phyloP scores from a whole-genome alignment of 1,140 invertebrate species.

The Drosophila kurseongensis region DNA sequence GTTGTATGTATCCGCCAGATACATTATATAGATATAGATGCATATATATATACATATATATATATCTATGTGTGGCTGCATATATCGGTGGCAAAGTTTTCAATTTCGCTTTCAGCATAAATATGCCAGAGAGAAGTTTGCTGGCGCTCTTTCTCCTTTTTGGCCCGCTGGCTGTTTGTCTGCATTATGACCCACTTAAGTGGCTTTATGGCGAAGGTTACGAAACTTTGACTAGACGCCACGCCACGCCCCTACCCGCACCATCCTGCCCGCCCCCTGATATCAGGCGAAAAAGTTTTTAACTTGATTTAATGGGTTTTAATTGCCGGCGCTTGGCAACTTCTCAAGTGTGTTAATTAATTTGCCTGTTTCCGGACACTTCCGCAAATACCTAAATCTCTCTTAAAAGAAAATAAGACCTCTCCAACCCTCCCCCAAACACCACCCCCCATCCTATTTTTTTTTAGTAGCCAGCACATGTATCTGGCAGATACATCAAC shows the following conservation, averaged over 20 bases:
- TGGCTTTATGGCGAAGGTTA: constrained; percentile 83
- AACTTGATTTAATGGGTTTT: constrained; percentile 82
- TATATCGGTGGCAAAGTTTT: constrained; percentile 75
- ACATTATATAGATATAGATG: constrained; percentile 27
- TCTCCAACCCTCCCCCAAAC: too few species aligned
- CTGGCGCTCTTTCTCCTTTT: constrained; percentile 28
- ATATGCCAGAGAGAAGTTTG: constrained; percentile 64
- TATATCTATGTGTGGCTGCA: constrained; percentile 16
- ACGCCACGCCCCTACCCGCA: neutral
- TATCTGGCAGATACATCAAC: constrained; percentile 51
- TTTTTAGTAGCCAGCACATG: constrained; percentile 18
- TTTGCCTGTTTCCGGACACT: constrained; percentile 45
- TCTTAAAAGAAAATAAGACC: too few species aligned
- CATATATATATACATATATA: neutral
- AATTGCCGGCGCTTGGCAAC: constrained; percentile 72
- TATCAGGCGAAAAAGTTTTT: constrained; percentile 66
- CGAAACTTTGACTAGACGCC: constrained; percentile 63
- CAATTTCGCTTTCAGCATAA: constrained; percentile 82
- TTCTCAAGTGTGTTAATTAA: constrained; percentile 75
- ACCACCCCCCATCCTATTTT: neutral
- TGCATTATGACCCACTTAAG: constrained; percentile 83
- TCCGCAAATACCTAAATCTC: constrained; percentile 9
- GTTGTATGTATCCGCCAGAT: constrained; percentile 33
- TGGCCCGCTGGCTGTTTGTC: constrained; percentile 46
- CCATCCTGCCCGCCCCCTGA: constrained; percentile 3